These are phyloP conservation scores for Aythya baeri DNA, from an alignment of 2,113 vertebrate species.

Conservation along the genomic window DNA sequence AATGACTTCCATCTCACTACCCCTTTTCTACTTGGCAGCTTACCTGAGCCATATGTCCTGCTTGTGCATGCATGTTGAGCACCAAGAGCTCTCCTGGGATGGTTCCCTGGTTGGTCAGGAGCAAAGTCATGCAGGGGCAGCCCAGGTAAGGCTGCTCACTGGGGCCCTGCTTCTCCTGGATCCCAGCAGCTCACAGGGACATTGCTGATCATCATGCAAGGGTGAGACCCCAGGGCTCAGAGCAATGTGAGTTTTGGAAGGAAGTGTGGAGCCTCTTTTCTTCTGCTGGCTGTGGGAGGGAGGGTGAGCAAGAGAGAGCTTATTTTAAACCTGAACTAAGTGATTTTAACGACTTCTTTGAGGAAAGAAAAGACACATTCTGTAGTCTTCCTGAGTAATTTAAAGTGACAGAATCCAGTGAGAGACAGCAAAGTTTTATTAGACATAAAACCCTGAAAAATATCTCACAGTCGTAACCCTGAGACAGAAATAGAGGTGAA, in stretches of 20 bases:
- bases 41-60: neutral
- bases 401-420: slow-evolving; percentile 19
- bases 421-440: slow-evolving; percentile 46
- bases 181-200: neutral
- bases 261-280: neutral
- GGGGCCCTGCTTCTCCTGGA: neutral
- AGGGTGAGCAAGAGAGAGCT: slow-evolving; percentile 27
- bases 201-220: neutral
- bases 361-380: neutral
- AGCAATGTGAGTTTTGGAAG: neutral
- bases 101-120: neutral
- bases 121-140: neutral
- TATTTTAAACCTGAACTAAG: slow-evolving; percentile 30
- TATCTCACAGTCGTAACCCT: neutral
- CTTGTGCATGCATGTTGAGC: neutral
- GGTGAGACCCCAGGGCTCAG: neutral
- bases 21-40: neutral
- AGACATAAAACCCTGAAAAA: slow-evolving; percentile 28
- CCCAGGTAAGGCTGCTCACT: neutral
- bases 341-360: slow-evolving; percentile 22
- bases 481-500: slow-evolving; percentile 31
- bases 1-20: neutral
- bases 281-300: slow-evolving; percentile 18
- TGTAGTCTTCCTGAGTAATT: slow-evolving; percentile 21
- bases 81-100: neutral